Evolutionary conservation across 2,113 vertebrate species (phyloP).

Genomic region (Numida meleagris): DNA sequence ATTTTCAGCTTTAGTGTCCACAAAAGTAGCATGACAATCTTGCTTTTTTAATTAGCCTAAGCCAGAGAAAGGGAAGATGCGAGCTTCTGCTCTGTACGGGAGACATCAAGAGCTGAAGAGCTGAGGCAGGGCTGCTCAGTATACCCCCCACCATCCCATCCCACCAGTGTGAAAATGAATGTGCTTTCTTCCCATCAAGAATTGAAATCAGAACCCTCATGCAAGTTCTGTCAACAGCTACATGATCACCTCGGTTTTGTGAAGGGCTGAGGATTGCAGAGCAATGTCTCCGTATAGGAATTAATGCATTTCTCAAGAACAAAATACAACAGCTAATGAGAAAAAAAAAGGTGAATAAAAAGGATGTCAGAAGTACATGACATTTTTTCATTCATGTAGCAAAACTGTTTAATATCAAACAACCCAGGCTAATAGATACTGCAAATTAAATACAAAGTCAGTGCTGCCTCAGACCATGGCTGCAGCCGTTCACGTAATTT

Average conservation of each 20-base stretch:
- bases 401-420: background rate
- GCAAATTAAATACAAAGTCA: slow-evolving; percentile 24
- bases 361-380: background rate
- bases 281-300: background rate
- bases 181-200: background rate
- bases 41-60: slow-evolving; percentile 41
- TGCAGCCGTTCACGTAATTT: slow-evolving; percentile 45
- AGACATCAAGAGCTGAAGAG: background rate
- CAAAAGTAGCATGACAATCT: background rate
- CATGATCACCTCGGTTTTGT: background rate
- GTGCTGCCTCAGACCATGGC: background rate
- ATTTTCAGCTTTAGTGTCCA: background rate
- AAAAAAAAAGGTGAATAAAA: background rate
- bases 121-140: background rate
- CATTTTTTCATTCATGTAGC: background rate
- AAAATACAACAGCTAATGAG: background rate
- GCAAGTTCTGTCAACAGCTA: background rate
- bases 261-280: background rate
- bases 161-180: background rate
- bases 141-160: background rate
- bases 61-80: background rate
- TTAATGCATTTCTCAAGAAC: background rate
- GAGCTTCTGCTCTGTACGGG: background rate
- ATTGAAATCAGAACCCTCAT: background rate
- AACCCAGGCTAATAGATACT: background rate